Evolutionary conservation across 2,797 vertebrate species (phyloP).

Genomic region (Sphaeramia orbicularis): DNA sequence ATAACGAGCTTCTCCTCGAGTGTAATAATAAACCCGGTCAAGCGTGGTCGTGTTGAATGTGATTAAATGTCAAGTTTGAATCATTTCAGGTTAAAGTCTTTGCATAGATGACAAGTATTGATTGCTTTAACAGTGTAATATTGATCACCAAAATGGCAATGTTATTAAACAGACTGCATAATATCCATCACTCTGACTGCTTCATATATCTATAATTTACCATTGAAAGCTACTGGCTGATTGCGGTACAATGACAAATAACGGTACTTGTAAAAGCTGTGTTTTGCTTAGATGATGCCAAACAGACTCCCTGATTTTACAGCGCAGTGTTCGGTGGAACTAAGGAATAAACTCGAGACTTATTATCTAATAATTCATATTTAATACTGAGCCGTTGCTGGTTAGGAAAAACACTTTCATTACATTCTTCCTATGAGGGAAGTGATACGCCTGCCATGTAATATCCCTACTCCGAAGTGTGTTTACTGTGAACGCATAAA

Average conservation of each 20-base stretch:
- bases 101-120: constrained; percentile 6
- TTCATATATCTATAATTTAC: background rate
- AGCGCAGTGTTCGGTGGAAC: background rate
- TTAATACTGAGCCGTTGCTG: background rate
- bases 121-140: constrained; percentile 14
- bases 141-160: constrained; percentile 16
- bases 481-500: constrained; percentile 8
- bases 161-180: constrained; percentile 11
- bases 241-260: background rate
- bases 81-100: constrained; percentile 14
- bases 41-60: background rate
- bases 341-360: background rate
- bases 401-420: constrained; percentile 6
- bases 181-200: constrained; percentile 18
- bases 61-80: constrained; percentile 37
- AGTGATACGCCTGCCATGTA: constrained; percentile 5
- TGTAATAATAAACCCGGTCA: constrained; percentile 7
- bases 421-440: constrained; percentile 4
- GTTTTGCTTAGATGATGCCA: background rate
- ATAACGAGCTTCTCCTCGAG: background rate
- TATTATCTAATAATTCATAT: constrained; percentile 19
- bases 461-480: constrained; percentile 1
- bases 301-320: background rate
- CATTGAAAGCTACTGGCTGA: background rate
- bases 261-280: background rate